Base-by-base conservation (phyloP, 2,888 invertebrate genomes). In the Suillia variegata region DNA sequence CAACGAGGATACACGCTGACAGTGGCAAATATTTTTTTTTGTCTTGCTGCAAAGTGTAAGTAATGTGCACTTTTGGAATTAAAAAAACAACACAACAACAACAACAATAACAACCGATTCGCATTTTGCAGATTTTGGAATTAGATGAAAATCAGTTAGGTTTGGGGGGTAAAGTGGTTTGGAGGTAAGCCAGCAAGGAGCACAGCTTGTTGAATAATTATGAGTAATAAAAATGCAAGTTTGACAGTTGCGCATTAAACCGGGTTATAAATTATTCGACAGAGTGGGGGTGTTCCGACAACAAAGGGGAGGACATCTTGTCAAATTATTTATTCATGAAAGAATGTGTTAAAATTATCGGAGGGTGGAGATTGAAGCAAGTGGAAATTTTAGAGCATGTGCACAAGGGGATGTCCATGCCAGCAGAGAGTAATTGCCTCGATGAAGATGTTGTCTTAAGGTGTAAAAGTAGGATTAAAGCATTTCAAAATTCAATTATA, bases 221-320 rank as follows among this genome's bases (percentile, higher is more conserved):
- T 56, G 63, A 20, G 67, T 66, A 67, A 66, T 66, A 66, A 66
- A 64, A 66, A 56, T 65, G 65, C 65, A 67, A 61, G 62, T 64
- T 62, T 57, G 57, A 58, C 47, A 59, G n/a, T n/a, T n/a, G n/a
- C n/a, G n/a, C 26, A 10, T 26, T 6, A 26, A 26, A 26, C 26
- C 10, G 26, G 26, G 10, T 6, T 6, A 26, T 26, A 26, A 26
- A 45, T 10, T 38, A n/a, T 38, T 38, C 12, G 45, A 47, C 38
- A 31, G 17, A n/a, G n/a, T n/a, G 20, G 31, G 55, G 56, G 48
- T 58, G 52, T 47, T 55, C n/a, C n/a, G n/a, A n/a, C n/a, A n/a
- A n/a, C n/a, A n/a, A n/a, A n/a, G n/a, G n/a, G n/a, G n/a, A n/a
- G n/a, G n/a, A n/a, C n/a, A n/a, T n/a, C n/a, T n/a, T n/a, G n/a